Conservation (phyloP, 1,140 invertebrate genomes). For the Ceratina calcarata region DNA sequence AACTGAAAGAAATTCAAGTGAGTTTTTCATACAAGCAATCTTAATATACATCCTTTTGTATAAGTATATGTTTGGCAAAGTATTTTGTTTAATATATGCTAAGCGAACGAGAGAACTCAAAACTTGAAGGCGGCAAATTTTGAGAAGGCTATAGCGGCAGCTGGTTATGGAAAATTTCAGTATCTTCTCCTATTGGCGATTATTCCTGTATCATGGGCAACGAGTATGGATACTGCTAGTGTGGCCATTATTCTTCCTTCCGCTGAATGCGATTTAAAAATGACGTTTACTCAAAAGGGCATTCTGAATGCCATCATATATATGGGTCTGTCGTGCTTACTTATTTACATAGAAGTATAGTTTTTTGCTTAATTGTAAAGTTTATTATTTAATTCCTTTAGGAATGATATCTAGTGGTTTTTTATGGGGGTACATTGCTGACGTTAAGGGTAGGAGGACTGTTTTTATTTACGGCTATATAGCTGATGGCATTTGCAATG, state of each 20-base stretch:
- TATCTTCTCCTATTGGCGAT: conserved; percentile 82
- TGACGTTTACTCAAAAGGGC: conserved; percentile 85
- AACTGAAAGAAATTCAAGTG: conserved; percentile 28
- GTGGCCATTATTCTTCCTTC: conserved; percentile 86
- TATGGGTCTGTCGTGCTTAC: conserved; percentile 79
- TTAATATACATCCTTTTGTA: background rate
- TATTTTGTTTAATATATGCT: background rate
- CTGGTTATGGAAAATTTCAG: conserved; percentile 86
- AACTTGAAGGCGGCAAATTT: conserved; percentile 81
- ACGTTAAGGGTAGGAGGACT: conserved; percentile 86
- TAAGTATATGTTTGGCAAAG: too few relatives aligned
- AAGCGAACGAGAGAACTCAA: background rate
- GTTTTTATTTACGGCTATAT: conserved; percentile 87
- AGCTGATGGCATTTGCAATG: conserved; percentile 85
- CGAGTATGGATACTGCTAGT: conserved; percentile 84
- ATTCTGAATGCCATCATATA: conserved; percentile 85
- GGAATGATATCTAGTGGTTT: conserved; percentile 91
- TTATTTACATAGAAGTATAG: background rate
- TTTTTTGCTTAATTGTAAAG: conserved; percentile 16
- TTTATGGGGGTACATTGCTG: conserved; percentile 91
- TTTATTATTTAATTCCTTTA: conserved; percentile 53
- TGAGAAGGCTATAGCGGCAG: conserved; percentile 82
- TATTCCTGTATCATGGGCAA: conserved; percentile 84
- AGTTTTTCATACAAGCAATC: conserved; percentile 4
- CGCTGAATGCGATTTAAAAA: conserved; percentile 86